These are phyloP conservation scores for Tautogolabrus adspersus DNA, from an alignment of 2,113 vertebrate genomes.

Conservation along the genomic window DNA sequence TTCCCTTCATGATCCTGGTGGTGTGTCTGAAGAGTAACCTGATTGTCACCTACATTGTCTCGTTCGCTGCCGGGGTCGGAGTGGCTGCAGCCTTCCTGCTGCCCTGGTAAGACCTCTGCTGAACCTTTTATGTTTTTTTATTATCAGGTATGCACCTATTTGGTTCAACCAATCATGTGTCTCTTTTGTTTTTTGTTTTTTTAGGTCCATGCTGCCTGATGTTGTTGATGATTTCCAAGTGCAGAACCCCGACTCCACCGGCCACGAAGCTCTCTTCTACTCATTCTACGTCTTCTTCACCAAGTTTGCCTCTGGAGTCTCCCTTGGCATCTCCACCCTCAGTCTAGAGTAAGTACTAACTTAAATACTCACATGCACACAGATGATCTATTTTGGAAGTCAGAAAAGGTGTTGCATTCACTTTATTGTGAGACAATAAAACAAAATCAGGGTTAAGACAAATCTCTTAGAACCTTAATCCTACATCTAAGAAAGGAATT, in stretches of 20 bases:
- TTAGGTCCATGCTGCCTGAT: constrained; percentile 97
- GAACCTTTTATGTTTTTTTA: not conserved
- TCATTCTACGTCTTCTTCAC: constrained; percentile 99
- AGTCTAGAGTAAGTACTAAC: constrained; percentile 91
- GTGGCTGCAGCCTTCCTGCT: constrained; percentile 94
- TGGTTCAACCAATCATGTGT: not conserved
- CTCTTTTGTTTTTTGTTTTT: not conserved
- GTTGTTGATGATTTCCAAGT: constrained; percentile 96
- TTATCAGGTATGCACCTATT: not conserved
- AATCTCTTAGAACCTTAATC: constrained; percentile 52
- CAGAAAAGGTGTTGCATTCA: not conserved
- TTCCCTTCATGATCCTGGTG: constrained; percentile 92
- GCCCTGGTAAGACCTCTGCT: constrained; percentile 87
- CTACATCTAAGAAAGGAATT: constrained; percentile 60
- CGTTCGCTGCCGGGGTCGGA: constrained; percentile 89
- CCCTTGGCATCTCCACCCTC: constrained; percentile 95
- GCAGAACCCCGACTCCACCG: constrained; percentile 86
- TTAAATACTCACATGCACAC: not conserved
- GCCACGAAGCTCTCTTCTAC: constrained; percentile 97
- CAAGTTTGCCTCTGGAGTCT: constrained; percentile 96
- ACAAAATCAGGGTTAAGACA: constrained; percentile 42
- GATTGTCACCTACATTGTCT: constrained; percentile 88
- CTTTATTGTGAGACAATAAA: not conserved
- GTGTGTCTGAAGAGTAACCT: constrained; percentile 89
- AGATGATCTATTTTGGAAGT: not conserved